Evolutionary conservation across 2,888 invertebrate species (phyloP).

Genomic region (Thalpophila matura): DNA sequence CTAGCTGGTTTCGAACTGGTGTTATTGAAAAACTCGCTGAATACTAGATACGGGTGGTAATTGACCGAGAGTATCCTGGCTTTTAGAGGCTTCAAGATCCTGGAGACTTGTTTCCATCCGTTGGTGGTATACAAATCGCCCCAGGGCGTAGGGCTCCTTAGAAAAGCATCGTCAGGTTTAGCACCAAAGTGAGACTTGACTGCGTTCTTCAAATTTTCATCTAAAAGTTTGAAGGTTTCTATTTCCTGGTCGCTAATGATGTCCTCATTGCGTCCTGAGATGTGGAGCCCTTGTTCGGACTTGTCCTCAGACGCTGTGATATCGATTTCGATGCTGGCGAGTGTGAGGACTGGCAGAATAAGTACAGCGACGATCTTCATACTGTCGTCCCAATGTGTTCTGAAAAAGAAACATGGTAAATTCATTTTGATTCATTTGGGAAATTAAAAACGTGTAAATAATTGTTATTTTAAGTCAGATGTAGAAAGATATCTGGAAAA

Average conservation of each 20-base stretch:
- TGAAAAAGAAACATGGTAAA: slow-evolving; percentile 8
- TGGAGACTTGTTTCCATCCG: slow-evolving; percentile 70
- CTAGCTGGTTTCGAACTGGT: slow-evolving; percentile 14
- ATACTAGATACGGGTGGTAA: slow-evolving; percentile 17
- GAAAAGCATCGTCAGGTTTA: slow-evolving; percentile 55
- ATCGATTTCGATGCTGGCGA: slow-evolving; percentile 68
- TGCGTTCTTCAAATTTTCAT: slow-evolving; percentile 65
- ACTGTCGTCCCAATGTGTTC: not conserved
- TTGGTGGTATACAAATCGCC: slow-evolving; percentile 71
- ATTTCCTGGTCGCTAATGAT: slow-evolving; percentile 66
- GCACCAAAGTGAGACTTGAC: slow-evolving; percentile 62
- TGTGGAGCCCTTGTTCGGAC: slow-evolving; percentile 44
- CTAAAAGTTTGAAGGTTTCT: slow-evolving; percentile 65
- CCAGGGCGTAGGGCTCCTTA: slow-evolving; percentile 74
- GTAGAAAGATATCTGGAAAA: too few relatives aligned
- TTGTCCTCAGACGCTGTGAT: slow-evolving; percentile 58
- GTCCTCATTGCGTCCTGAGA: slow-evolving; percentile 60
- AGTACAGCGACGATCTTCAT: slow-evolving; percentile 31
- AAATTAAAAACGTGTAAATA: too few relatives aligned
- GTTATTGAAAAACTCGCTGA: slow-evolving; percentile 41
- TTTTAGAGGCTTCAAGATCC: slow-evolving; percentile 63
- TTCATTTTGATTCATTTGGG: too few relatives aligned
- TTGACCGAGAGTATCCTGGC: slow-evolving; percentile 28
- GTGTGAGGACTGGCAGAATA: slow-evolving; percentile 39
- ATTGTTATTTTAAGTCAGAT: too few relatives aligned